Evolutionary conservation across 2,797 vertebrate genomes (phyloP).

Genomic region (Semotilus atromaculatus): DNA sequence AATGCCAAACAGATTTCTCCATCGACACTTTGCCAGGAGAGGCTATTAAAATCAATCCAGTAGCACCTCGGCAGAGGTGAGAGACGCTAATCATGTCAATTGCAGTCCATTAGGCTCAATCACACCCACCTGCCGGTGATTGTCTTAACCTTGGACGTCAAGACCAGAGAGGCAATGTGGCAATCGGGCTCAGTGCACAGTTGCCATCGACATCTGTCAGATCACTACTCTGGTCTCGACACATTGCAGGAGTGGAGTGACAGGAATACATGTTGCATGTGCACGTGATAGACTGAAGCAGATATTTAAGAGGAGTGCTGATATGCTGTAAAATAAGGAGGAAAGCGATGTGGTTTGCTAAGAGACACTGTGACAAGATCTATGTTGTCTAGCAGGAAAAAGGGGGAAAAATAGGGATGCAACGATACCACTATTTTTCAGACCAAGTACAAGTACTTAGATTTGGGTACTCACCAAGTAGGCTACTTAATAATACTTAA

Average conservation of each 20-base stretch:
- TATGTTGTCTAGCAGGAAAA: neutral
- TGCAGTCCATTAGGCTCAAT: conserved; percentile 62
- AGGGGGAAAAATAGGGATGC: neutral
- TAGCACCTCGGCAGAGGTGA: conserved; percentile 51
- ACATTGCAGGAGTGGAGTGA: neutral
- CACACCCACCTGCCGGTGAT: conserved; percentile 58
- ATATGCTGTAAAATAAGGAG: neutral
- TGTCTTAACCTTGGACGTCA: conserved; percentile 60
- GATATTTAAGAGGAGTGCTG: neutral
- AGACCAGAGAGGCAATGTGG: conserved; percentile 29
- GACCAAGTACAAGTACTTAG: too few species aligned
- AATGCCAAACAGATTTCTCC: conserved; percentile 60
- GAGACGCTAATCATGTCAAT: conserved; percentile 63
- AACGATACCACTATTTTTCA: too few species aligned
- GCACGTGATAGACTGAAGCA: conserved; percentile 11
- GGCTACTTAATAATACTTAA: too few species aligned
- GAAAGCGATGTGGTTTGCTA: neutral
- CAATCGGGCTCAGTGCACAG: conserved; percentile 37
- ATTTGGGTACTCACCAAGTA: too few species aligned
- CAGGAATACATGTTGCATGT: neutral
- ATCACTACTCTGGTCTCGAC: conserved; percentile 8
- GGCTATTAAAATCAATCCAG: conserved; percentile 64
- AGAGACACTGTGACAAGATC: neutral
- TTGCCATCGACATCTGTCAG: conserved; percentile 42
- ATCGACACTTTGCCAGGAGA: conserved; percentile 49